Base-by-base conservation (phyloP, 1,140 invertebrate species). In the Aphis craccivora region DNA sequence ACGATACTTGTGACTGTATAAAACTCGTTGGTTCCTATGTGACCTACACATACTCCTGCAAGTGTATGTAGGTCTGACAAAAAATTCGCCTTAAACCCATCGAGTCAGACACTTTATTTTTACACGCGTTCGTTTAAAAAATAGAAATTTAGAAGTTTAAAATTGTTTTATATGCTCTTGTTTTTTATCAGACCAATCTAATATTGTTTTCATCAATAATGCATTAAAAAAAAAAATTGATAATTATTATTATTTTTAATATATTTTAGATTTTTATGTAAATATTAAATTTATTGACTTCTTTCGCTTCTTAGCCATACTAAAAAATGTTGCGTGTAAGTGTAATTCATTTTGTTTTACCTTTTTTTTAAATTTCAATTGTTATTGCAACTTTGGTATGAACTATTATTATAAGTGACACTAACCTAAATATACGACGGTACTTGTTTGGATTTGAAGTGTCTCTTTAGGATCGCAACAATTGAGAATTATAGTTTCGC, bases 1-100 rank as follows among this genome's bases (percentile, higher is more conserved):
- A 51, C 48, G 76, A 83, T 83, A 92, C 91, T 92, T 45, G n/a
- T 60, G 55, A 67, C 23, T 60, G 53, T 11, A 84, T 43, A 30
- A 30, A 40, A 45, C 37, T 86, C 83, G 83, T 86, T 8, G 4
- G n/a, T 51, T 23, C 37, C 22, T 67, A 67, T 90, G 30, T 35
- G 35, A 91, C 90, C 22, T 76, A 43, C 35, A 35, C 43, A 37
- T 37, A 30, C 23, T 9, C 20, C 20, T 60, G 20, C 22, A 40
- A 18, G 81, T 40, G 20, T 40, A 35, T 20, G 35, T 37, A 83
- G 40, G 60, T 67, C n/a, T 67, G 9, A 30, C 30, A 23, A 37
- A 25, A 40, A 81, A 91, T 91, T 81, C 8, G 45, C 48, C 25
- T 43, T n/a, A n/a, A 9, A 83, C 90, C 35, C 45, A 45, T 45